Conservation (phyloP, 2,113 vertebrate genomes). For the Gambusia affinis region DNA sequence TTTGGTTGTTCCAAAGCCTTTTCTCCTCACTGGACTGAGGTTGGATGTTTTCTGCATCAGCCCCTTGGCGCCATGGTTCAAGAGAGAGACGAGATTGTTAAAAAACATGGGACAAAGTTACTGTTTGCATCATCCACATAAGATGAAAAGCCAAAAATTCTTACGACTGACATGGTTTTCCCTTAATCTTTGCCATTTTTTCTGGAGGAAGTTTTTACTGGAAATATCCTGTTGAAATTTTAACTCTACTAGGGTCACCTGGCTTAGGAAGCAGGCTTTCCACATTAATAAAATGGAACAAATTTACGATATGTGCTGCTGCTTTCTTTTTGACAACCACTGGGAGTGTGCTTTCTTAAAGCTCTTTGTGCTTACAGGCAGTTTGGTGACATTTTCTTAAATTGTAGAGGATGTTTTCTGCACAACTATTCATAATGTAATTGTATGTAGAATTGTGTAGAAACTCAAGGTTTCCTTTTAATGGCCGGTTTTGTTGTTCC, state of each 20-base stretch:
- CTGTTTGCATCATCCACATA: constrained; percentile 17
- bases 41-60: constrained; percentile 32
- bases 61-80: constrained; percentile 47
- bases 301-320: constrained; percentile 29
- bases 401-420: constrained; percentile 14
- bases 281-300: constrained; percentile 23
- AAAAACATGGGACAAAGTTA: constrained; percentile 36
- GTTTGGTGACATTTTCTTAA: constrained; percentile 17
- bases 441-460: constrained; percentile 12
- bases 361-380: constrained; percentile 30
- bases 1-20: constrained; percentile 54
- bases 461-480: constrained; percentile 6
- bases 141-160: constrained; percentile 17
- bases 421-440: constrained; percentile 25
- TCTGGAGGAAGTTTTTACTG: constrained; percentile 7
- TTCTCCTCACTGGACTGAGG: constrained; percentile 28
- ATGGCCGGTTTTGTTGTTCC: constrained; percentile 26
- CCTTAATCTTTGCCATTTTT: constrained; percentile 20
- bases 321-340: constrained; percentile 18
- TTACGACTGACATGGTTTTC: constrained; percentile 10
- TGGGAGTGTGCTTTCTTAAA: constrained; percentile 2
- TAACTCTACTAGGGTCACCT: constrained; percentile 23
- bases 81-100: constrained; percentile 51
- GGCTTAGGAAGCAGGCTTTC: constrained; percentile 37
- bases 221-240: constrained; percentile 26